Conservation (phyloP, 2,888 invertebrate species). For the Phengaris alcon region DNA sequence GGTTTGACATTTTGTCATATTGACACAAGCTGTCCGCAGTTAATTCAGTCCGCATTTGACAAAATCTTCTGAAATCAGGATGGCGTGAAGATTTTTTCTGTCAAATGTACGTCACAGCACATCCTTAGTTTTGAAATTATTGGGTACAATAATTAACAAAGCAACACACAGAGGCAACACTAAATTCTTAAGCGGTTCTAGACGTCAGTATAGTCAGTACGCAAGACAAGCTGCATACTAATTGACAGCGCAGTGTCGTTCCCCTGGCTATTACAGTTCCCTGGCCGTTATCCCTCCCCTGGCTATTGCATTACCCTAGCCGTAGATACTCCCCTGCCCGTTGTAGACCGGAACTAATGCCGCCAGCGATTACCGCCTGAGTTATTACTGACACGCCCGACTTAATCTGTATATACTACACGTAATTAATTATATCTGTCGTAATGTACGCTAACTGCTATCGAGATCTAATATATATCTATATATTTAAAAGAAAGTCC, state of each 20-base stretch:
- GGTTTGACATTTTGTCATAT: too few species aligned
- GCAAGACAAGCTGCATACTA: neutral
- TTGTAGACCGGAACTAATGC: neutral
- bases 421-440: neutral
- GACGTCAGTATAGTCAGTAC: neutral
- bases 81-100: too few species aligned
- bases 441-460: slow-evolving; percentile 3
- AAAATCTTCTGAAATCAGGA: too few species aligned
- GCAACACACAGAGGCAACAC: neutral
- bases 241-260: slow-evolving; percentile 9
- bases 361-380: slow-evolving; percentile 13
- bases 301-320: neutral
- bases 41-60: too few species aligned
- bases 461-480: neutral
- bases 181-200: neutral
- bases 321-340: neutral
- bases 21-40: too few species aligned
- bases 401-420: slow-evolving; percentile 1
- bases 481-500: too few species aligned
- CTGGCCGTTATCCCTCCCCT: neutral
- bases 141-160: neutral
- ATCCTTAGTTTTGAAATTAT: too few species aligned
- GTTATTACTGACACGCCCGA: slow-evolving; percentile 9
- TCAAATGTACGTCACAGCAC: too few species aligned
- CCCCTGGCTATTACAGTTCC: neutral